Evolutionary conservation across 2,888 invertebrate genomes (phyloP), one percentile per base, ranked within the genome.

Genomic region (Pollenia griseotomentosa): DNA sequence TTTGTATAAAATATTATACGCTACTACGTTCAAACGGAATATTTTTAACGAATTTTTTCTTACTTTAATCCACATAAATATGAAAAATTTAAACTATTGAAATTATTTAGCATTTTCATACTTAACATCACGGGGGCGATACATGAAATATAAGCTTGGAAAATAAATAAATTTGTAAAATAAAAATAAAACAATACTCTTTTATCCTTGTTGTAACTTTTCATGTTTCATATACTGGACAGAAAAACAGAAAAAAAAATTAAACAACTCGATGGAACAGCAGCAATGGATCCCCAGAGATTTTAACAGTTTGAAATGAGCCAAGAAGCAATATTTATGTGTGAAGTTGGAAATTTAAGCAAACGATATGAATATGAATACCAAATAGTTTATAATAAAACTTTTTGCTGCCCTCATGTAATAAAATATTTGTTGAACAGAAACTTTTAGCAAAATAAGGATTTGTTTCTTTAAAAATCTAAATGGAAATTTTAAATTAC

Each of bases 261-360:
- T 14, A 23, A 23, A 66, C 65, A 65, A 55, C 55, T 66, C 46
- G 55, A 77, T 55, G 57, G 42, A 19, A 66, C 77, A 66, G 42
- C n/a, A n/a, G 66, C 46, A 66, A 77, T 66, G 66, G 65, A 16
- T 55, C 77, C 66, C 19, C 46, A 77, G 55, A 65, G 55, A 66
- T n/a, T 63, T 55, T 19, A 61, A 48, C 61, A 59, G 33, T 53
- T n/a, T 33, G 12, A 16, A 57, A 33, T 53, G 16, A 61, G 14
- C 14, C 8, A 19, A 46, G 11, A 42, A 59, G 19, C 19, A 57
- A 9, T 57, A 57, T 59, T 55, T 19, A 33, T 33, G 55, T 55
- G 19, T 53, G 6, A 11, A 19, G n/a, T 57, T 57, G 23, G 23
- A 23, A 23, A 57, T 59, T 59, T 14, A 59, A 59, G 23, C 23